Percentiles rank a stretch among this genome's conserved stretches.
These are phyloP conservation scores for Microvelia longipes DNA, from an alignment of 1,140 invertebrate species.

Conservation along the genomic window DNA sequence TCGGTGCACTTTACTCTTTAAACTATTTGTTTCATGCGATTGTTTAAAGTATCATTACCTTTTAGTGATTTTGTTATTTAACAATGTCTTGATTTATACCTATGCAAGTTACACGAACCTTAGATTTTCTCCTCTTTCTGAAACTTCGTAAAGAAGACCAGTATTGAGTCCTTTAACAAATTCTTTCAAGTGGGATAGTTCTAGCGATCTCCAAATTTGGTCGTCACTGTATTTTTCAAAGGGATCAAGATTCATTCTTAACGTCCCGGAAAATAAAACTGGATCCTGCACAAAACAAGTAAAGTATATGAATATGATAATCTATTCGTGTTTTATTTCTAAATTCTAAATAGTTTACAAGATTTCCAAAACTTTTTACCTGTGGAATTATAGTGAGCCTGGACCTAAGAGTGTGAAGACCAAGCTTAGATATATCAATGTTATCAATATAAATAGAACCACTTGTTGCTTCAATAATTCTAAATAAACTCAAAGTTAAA, in stretches of 20 bases:
- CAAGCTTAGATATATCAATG: slow-evolving; percentile 65
- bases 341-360: neutral
- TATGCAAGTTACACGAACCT: too few species aligned
- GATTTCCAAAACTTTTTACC: neutral
- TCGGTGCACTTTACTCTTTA: too few species aligned
- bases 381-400: slow-evolving; percentile 76
- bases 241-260: slow-evolving; percentile 71
- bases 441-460: slow-evolving; percentile 83
- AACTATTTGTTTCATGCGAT: too few species aligned
- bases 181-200: slow-evolving; percentile 55
- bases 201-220: slow-evolving; percentile 62
- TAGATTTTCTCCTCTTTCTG: slow-evolving; percentile 81
- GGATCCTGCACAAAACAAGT: slow-evolving; percentile 44
- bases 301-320: neutral
- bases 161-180: slow-evolving; percentile 53
- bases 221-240: slow-evolving; percentile 58
- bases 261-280: slow-evolving; percentile 67
- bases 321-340: neutral
- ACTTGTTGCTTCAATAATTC: slow-evolving; percentile 67
- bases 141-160: slow-evolving; percentile 59
- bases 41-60: too few species aligned
- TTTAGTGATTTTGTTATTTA: too few species aligned
- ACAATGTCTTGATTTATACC: too few species aligned
- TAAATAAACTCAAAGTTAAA: slow-evolving; percentile 60
- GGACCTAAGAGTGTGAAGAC: slow-evolving; percentile 65